Evolutionary conservation across 2,888 invertebrate species (phyloP), one percentile per base, ranked within the genome.

Genomic region (Heliconius cydno): DNA sequence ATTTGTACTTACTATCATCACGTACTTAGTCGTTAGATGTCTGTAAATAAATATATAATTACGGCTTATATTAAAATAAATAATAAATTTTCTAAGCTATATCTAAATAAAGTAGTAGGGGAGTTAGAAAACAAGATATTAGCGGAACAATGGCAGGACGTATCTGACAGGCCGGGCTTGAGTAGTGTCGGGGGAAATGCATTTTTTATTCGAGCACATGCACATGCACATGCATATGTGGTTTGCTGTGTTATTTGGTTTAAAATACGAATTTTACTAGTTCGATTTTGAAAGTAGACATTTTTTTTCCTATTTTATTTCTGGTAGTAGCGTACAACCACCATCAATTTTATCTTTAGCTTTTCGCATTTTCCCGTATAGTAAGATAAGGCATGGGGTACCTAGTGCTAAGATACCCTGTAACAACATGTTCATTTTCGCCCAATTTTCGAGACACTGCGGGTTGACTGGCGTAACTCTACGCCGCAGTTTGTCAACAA

Each of bases 51-150:
- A 15, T 0, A 46, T 46, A 15, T 5, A 19, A 46, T 46, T 5
- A 46, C 0, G 6, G 15, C 15, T 19, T 2, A 6, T 46, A 46
- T 52, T 52, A 52, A 52, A 52, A 52, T 52, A 52, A 52, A 5
- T 15, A 46, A 52, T 52, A 52, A 52, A 52, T 52, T 52, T 60
- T 60, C 22, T 10, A 60, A 60, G 3, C n/a, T 60, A 9, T 15
- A 65, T 10, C 65, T 2, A 65, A 28, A 65, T 7, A 65, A 65
- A 65, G 13, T 63, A 28, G 65, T 75, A 65, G 75, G 63, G 65
- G 75, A 28, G 28, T 63, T 65, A 80, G 82, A 83, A 83, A 83
- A 83, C 83, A 81, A 79, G 80, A 80, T 82, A 83, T 83, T 83
- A 83, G 52, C 67, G 67, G 83, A 79, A 83, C 83, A 83, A 82